Evolutionary conservation across 2,888 invertebrate species (phyloP), one percentile per base, ranked within the genome.

Genomic region (Drosophila mimetica): DNA sequence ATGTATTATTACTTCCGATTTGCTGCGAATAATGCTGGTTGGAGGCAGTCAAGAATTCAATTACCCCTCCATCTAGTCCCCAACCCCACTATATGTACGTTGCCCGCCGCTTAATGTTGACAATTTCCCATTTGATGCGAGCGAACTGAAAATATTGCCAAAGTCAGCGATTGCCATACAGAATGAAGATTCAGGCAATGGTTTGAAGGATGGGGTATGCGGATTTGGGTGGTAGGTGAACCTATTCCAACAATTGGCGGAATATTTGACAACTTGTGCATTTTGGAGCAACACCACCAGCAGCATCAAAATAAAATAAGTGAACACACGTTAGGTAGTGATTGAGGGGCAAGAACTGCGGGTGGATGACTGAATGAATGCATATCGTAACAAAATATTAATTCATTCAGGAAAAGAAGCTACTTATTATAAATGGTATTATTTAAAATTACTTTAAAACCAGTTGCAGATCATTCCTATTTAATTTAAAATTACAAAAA

Each of bases 241-340:
- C 80, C 77, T 65, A 69, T 71, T 70, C 74, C 66, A 75, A 74
- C 84, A 80, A 52, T 74, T 80, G 81, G 71, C 76, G 67, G 76
- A 76, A 70, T 85, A 74, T 84, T 86, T 86, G 83, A 74, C 81
- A 86, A 82, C 83, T 82, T 86, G 86, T 83, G 86, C 86, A 83
- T 53, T 66, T 64, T 30, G 64, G 34, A 44, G 44, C 14, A 30
- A 41, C 25, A 50, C 11, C 64, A 18, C 54, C 76, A 74, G 66
- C 77, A 80, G 63, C 67, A 69, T 50, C 37, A 42, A 70, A 69
- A 78, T 74, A 81, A 47, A 65, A 42, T 61, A 44, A 65, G 65
- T 69, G 58, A 71, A 58, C 42, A 30, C 25, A 42, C 59, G 55
- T 71, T 67, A 71, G 66, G 66, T 41, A 63, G 70, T 65, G 47